Percentiles rank a stretch among this genome's conserved stretches.
These are phyloP conservation scores for Mythimna pallens DNA, from an alignment of 2,888 invertebrate genomes.

Conservation along the genomic window DNA sequence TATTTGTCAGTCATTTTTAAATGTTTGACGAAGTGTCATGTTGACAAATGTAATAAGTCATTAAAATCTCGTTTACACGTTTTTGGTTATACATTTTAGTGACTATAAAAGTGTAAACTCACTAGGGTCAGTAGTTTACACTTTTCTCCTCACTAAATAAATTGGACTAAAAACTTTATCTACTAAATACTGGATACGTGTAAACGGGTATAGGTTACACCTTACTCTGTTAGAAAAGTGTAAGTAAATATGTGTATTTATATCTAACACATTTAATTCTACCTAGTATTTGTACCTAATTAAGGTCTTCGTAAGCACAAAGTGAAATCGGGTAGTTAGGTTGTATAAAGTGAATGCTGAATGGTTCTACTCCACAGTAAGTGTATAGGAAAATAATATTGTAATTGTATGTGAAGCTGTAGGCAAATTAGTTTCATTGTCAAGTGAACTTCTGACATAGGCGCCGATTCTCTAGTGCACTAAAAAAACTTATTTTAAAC, in stretches of 20 bases:
- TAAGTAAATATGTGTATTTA: slow-evolving; percentile 23
- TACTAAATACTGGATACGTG: slow-evolving; percentile 30
- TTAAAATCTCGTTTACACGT: slow-evolving; percentile 20
- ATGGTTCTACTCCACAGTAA: slow-evolving; percentile 61
- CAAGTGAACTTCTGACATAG: background rate
- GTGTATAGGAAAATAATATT: slow-evolving; percentile 42
- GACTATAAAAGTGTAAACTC: slow-evolving; percentile 5
- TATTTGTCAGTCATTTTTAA: slow-evolving; percentile 14
- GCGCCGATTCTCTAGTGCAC: no score
- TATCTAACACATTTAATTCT: slow-evolving; percentile 34
- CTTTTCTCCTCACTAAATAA: slow-evolving; percentile 1
- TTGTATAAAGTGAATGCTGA: slow-evolving; percentile 36
- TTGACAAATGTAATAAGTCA: slow-evolving; percentile 5
- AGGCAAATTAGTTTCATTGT: slow-evolving; percentile 35
- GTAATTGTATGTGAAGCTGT: slow-evolving; percentile 30
- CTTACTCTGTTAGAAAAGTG: slow-evolving; percentile 39
- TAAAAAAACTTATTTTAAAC: no score
- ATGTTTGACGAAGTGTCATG: background rate
- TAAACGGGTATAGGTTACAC: slow-evolving; percentile 13
- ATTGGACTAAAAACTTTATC: slow-evolving; percentile 34
- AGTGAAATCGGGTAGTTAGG: slow-evolving; percentile 50
- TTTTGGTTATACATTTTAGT: slow-evolving; percentile 13
- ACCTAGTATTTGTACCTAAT: slow-evolving; percentile 46
- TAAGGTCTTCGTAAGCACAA: slow-evolving; percentile 49
- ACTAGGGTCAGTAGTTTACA: slow-evolving; percentile 5